These are phyloP conservation scores for Sarcophaga caerulescens DNA, from an alignment of 2,888 invertebrate species.

Conservation along the genomic window DNA sequence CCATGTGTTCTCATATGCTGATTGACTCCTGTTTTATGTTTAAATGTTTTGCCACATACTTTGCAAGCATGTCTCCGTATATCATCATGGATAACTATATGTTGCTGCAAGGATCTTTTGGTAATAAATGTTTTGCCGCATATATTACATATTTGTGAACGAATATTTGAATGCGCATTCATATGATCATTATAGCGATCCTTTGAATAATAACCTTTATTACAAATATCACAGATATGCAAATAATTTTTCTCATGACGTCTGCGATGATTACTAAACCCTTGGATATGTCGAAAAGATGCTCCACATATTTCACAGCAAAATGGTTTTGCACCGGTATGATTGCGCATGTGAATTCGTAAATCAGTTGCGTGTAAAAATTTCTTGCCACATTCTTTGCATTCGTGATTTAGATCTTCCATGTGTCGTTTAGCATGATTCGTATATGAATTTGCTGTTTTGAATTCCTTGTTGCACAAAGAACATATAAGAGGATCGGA, in stretches of 20 bases:
- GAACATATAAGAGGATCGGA: slow-evolving; percentile 52
- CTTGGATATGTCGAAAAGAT: slow-evolving; percentile 58
- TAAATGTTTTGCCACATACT: slow-evolving; percentile 63
- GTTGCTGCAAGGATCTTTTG: slow-evolving; percentile 62
- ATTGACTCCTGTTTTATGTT: slow-evolving; percentile 55
- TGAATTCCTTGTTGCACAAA: slow-evolving; percentile 57
- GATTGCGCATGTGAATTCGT: slow-evolving; percentile 62
- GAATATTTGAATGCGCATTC: slow-evolving; percentile 63
- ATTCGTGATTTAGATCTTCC: slow-evolving; percentile 61
- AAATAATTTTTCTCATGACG: slow-evolving; percentile 59
- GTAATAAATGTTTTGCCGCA: slow-evolving; percentile 63
- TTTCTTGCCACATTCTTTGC: slow-evolving; percentile 65
- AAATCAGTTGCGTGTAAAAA: slow-evolving; percentile 60
- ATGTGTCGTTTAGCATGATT: slow-evolving; percentile 66
- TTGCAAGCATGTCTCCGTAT: slow-evolving; percentile 59
- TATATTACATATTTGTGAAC: slow-evolving; percentile 56
- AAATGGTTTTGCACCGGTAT: slow-evolving; percentile 60
- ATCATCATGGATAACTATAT: slow-evolving; percentile 60
- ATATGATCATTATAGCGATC: slow-evolving; percentile 64
- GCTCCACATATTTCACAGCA: slow-evolving; percentile 65
- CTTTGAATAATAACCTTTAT: slow-evolving; percentile 60
- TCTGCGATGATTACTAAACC: slow-evolving; percentile 58
- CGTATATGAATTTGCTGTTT: slow-evolving; percentile 50
- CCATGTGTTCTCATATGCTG: slow-evolving; percentile 62
- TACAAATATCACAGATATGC: slow-evolving; percentile 61